These are phyloP conservation scores for Tineola bisselliella DNA, from an alignment of 2,888 invertebrate species.

Conservation along the genomic window DNA sequence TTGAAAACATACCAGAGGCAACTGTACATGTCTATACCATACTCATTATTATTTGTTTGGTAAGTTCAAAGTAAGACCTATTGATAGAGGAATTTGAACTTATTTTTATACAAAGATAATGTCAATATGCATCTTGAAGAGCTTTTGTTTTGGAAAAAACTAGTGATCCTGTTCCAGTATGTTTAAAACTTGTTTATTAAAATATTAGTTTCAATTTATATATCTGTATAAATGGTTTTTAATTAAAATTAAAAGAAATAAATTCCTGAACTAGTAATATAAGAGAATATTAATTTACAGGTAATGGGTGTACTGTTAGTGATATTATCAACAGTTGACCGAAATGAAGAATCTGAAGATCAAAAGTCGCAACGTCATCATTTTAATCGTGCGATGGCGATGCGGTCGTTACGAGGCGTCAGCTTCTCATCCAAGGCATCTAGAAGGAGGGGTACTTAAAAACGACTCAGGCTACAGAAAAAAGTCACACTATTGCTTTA, in stretches of 20 bases:
- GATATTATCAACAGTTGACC: slow-evolving; percentile 80
- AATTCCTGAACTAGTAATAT: too few species aligned
- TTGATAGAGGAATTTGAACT: slow-evolving; percentile 15
- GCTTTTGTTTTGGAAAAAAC: too few species aligned
- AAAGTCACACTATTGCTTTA: too few species aligned
- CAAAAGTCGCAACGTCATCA: slow-evolving; percentile 83
- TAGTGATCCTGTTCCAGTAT: too few species aligned
- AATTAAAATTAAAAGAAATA: too few species aligned
- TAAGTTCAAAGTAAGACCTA: slow-evolving; percentile 41
- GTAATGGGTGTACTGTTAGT: slow-evolving; percentile 85
- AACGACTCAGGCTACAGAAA: too few species aligned
- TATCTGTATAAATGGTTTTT: too few species aligned
- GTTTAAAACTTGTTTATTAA: too few species aligned
- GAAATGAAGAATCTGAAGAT: slow-evolving; percentile 57
- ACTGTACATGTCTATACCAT: slow-evolving; percentile 87
- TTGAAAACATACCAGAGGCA: slow-evolving; percentile 82
- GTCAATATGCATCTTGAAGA: too few species aligned
- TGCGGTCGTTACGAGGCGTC: slow-evolving; percentile 78
- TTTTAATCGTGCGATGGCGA: slow-evolving; percentile 90
- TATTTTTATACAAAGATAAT: too few species aligned
- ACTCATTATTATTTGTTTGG: slow-evolving; percentile 87
- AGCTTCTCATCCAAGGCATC: not conserved
- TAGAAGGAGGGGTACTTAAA: not conserved
- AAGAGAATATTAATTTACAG: slow-evolving; percentile 51
- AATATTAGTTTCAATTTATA: too few species aligned